Evolutionary conservation across 2,888 invertebrate species (phyloP).

Genomic region (Amblyteles armatorius): DNA sequence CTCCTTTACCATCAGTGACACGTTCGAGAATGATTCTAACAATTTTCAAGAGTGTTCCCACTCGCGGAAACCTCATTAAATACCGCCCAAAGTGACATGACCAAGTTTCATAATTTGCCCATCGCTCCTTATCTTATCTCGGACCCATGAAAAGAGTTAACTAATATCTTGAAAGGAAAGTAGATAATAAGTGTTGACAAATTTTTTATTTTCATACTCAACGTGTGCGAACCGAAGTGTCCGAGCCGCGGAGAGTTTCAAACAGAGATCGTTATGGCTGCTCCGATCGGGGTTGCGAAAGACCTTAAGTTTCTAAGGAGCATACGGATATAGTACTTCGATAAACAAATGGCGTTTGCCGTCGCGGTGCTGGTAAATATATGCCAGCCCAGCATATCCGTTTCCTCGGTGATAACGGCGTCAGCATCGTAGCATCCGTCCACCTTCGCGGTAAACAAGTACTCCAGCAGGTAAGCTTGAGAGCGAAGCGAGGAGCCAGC

Average conservation of each 20-base stretch:
- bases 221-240: not conserved
- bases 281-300: not conserved
- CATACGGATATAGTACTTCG: not conserved
- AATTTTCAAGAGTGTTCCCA: too few species aligned
- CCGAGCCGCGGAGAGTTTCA: not conserved
- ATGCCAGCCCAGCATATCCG: not conserved
- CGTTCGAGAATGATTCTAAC: not conserved
- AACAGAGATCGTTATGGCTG: constrained; percentile 2
- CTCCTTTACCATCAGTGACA: not conserved
- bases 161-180: not conserved
- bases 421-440: constrained; percentile 36
- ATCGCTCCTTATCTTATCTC: not conserved
- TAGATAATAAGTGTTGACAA: not conserved
- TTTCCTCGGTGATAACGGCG: constrained; percentile 27
- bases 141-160: not conserved
- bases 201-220: not conserved
- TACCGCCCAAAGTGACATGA: not conserved
- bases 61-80: not conserved
- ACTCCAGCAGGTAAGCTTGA: constrained; percentile 21
- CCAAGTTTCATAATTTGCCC: not conserved
- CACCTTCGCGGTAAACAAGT: constrained; percentile 42
- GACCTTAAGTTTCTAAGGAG: not conserved
- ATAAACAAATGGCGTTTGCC: not conserved
- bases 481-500: constrained; percentile 20
- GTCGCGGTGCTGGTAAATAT: not conserved